Evolutionary conservation across 2,113 vertebrate genomes (phyloP), one percentile per base, ranked within the genome.

Genomic region (Crypturellus undulatus): DNA sequence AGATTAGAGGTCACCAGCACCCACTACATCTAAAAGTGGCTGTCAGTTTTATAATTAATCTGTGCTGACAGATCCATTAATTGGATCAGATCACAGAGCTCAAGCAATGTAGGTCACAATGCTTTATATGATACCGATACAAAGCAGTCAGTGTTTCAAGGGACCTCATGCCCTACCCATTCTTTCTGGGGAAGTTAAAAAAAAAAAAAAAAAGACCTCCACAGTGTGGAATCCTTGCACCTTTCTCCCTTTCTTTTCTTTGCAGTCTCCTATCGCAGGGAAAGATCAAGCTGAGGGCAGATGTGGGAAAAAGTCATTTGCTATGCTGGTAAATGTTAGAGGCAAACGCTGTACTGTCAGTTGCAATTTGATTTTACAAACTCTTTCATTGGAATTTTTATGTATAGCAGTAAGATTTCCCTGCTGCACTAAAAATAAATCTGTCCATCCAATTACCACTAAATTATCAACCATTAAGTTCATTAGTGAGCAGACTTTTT

Each of bases 361-460:
- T 94, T 96, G 86, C 78, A 92, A 97, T 97, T 94, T 93, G 87
- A 84, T 93, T 90, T 95, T 96, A 95, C 95, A 92, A 89, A 96
- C 45, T n/a, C 79, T 84, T 94, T 90, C 91, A 82, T 36, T 93
- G 92, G 93, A 94, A 89, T 52, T 84, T 94, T 95, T 94, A 93
- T 84, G 80, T 95, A 84, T 22, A 85, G 94, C 85, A 94, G 8
- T 93, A 92, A 94, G 89, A 92, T 72, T 93, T 92, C 83, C 69
- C 79, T 1, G 0, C 82, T 79, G 64, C 68, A 94, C 80, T 88
- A 93, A 95, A 96, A 96, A 94, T 91, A 97, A 96, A 94, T 65
- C 84, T 88, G 90, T 94, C 94, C 64, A 93, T 93, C 90, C 90
- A 97, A 94, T 96, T 97, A 97, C 77, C 60, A 94, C 79, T 60